Conservation (phyloP, 1,140 invertebrate genomes). For the Drosophila funebris region DNA sequence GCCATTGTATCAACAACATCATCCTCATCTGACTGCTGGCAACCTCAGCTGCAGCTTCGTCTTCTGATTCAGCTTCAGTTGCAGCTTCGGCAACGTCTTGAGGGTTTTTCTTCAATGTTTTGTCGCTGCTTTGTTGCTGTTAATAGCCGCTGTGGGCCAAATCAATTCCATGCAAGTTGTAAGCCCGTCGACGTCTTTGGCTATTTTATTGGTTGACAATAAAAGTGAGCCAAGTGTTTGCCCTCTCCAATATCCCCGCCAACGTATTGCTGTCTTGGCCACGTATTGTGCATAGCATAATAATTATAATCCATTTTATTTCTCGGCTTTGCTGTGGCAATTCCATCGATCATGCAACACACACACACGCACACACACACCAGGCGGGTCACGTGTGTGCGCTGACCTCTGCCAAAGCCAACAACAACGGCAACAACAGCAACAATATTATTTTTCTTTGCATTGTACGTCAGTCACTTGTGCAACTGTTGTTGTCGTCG, state of each 20-base stretch:
- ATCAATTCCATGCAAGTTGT: conserved; percentile 72
- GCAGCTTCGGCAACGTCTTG: conserved; percentile 26
- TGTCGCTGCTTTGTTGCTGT: conserved; percentile 64
- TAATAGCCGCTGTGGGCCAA: conserved; percentile 77
- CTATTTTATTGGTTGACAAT: conserved; percentile 78
- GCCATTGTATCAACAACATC: conserved; percentile 26
- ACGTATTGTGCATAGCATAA: conserved; percentile 55
- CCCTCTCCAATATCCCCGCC: background rate
- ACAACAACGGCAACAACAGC: conserved; percentile 17
- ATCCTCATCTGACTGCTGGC: conserved; percentile 12
- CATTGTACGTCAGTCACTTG: conserved; percentile 70
- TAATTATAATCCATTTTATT: conserved; percentile 82
- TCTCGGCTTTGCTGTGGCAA: conserved; percentile 57
- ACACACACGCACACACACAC: background rate
- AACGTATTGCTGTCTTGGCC: background rate
- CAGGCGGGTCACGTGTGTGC: conserved; percentile 69
- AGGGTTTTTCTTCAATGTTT: conserved; percentile 35
- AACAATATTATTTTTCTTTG: conserved; percentile 26
- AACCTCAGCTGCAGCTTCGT: conserved; percentile 11
- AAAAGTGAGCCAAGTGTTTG: conserved; percentile 61
- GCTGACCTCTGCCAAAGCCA: conserved; percentile 63
- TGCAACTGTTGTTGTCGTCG: conserved; percentile 18
- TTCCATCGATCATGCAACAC: conserved; percentile 73
- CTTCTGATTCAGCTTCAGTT: background rate
- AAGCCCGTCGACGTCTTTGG: conserved; percentile 52